A percentile compares a stretch with the other conserved stretches of the same genome.
Conservation (phyloP, 1,140 invertebrate genomes). For the Pseudomyrmex flavicornis region DNA sequence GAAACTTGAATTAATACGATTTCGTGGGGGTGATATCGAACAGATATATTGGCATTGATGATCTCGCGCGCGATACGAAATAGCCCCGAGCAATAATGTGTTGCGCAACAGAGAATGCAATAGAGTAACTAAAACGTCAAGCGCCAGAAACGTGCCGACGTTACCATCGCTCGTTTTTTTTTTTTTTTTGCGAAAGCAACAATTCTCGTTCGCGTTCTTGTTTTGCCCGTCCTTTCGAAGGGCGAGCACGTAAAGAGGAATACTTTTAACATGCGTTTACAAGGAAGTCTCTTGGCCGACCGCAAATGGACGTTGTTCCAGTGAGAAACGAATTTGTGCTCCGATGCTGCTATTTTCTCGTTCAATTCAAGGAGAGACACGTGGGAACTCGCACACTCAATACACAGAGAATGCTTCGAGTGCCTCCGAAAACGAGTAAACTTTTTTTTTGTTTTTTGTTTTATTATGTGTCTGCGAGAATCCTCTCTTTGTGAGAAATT, state of each 20-base stretch:
- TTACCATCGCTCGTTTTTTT: conserved; percentile 22
- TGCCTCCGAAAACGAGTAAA: conserved; percentile 2
- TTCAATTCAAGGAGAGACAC: conserved; percentile 23
- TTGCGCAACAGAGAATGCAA: no score
- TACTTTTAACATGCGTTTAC: conserved; percentile 44
- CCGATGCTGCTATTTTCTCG: not conserved
- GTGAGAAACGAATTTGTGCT: conserved; percentile 41
- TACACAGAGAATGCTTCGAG: not conserved
- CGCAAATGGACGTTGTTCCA: conserved; percentile 33
- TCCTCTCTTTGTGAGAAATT: not conserved
- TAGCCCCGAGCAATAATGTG: no score
- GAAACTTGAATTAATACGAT: conserved; percentile 56
- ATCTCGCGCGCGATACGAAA: not conserved
- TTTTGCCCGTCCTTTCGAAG: not conserved
- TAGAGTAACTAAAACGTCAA: not conserved
- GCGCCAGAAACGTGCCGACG: not conserved
- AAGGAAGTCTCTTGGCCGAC: conserved; percentile 32
- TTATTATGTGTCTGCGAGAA: not conserved
- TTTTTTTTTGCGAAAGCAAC: not conserved
- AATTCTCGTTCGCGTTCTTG: not conserved
- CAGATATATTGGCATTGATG: not conserved
- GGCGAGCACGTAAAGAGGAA: conserved; percentile 12
- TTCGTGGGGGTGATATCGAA: not conserved
- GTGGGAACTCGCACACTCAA: conserved; percentile 36
- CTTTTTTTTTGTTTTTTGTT: not conserved